Percentiles rank a stretch among this genome's conserved stretches.
These are phyloP conservation scores for Epizoanthus illoricatus DNA, from an alignment of 92 coral and sea anemone species.

Conservation along the genomic window DNA sequence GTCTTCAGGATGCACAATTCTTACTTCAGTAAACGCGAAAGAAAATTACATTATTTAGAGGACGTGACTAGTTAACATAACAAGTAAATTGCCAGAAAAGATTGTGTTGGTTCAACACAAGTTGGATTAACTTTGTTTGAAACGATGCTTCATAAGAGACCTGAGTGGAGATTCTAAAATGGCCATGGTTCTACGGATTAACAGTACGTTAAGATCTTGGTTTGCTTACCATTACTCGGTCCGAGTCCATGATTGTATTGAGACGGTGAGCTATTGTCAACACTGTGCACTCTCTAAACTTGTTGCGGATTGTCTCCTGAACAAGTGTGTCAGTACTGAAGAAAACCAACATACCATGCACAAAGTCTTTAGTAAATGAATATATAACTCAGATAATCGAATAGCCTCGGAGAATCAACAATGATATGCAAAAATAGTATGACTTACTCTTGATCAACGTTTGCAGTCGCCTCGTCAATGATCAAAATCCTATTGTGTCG, in stretches of 20 bases:
- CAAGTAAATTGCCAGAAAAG: too few species aligned
- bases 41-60: too few species aligned
- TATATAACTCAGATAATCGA: not conserved
- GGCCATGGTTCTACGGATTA: too few species aligned
- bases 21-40: too few species aligned
- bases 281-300: constrained; percentile 85
- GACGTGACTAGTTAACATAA: too few species aligned
- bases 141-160: too few species aligned
- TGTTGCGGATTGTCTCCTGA: constrained; percentile 86
- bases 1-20: too few species aligned
- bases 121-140: too few species aligned
- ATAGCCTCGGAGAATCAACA: not conserved
- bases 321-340: constrained; percentile 81
- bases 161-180: too few species aligned
- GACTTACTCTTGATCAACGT: constrained; percentile 88
- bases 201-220: too few species aligned
- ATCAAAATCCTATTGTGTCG: constrained; percentile 85
- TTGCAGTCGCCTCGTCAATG: constrained; percentile 97
- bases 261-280: constrained; percentile 90
- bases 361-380: not conserved
- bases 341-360: not conserved
- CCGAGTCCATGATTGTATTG: constrained; percentile 53
- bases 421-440: not conserved
- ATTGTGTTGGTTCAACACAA: too few species aligned
- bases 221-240: constrained; percentile 41